Percentiles rank a stretch among this genome's conserved stretches.
phyloP scores from a whole-genome alignment of 2,797 vertebrate species.

The Cynodonichthys magdalenae region DNA sequence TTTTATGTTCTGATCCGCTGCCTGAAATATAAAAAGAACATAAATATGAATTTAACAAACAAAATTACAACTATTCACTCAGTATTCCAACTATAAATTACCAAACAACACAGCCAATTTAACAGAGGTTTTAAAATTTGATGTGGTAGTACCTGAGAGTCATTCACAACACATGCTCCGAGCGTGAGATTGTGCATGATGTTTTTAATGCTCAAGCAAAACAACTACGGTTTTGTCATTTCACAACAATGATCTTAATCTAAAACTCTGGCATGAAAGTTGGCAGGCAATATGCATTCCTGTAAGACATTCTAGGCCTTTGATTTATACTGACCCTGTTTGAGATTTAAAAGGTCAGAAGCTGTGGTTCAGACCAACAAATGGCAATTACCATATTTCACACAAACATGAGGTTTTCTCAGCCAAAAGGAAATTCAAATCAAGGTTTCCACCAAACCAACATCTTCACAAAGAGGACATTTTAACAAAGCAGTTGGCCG shows the following conservation, averaged over 20 bases:
- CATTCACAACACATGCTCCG: too few relatives aligned
- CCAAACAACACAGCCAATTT: too few relatives aligned
- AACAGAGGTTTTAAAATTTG: too few relatives aligned
- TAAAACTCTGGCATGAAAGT: slow-evolving; percentile 11
- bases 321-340: slow-evolving; percentile 58
- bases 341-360: slow-evolving; percentile 58
- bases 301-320: slow-evolving; percentile 33
- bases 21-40: slow-evolving; percentile 53
- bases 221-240: too few relatives aligned
- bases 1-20: slow-evolving; percentile 55
- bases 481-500: slow-evolving; percentile 67
- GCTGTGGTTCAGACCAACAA: slow-evolving; percentile 68
- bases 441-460: slow-evolving; percentile 45
- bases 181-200: too few relatives aligned
- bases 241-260: too few relatives aligned
- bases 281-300: slow-evolving; percentile 42
- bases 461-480: slow-evolving; percentile 62
- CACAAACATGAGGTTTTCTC: slow-evolving; percentile 66
- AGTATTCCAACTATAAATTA: too few relatives aligned
- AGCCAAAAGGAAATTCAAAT: slow-evolving; percentile 56
- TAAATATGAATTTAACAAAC: slow-evolving; percentile 34
- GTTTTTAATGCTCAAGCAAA: too few relatives aligned
- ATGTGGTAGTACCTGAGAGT: too few relatives aligned
- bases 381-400: slow-evolving; percentile 78
- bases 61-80: neutral